Base-by-base conservation (phyloP, 2,888 invertebrate genomes). In the Philereme transversata region DNA sequence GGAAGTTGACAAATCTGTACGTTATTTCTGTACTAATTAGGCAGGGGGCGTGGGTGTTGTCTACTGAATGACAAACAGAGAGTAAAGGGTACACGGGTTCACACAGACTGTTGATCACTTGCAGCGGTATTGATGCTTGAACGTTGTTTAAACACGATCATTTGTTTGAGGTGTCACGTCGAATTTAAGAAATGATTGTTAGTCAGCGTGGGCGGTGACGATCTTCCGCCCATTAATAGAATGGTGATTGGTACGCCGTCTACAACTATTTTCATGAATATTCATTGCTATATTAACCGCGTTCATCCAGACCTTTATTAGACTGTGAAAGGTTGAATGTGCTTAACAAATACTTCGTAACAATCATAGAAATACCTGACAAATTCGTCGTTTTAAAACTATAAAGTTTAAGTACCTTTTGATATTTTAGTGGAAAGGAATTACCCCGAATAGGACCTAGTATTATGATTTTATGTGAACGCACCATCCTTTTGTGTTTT, bases 11-110 rank as follows among this genome's bases (percentile, higher is more conserved):
- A 91, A 91, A 92, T 91, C 84, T 74, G 68, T 67, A 75, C 78
- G 88, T 90, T 91, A 92, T 92, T 92, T 88, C 82, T 86, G 90
- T 88, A 90, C 91, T 91, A 92, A 92, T 92, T 91, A 91, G 90
- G 84, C 77, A 76, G 76, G 76, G 78, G 82, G 83, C 81, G 87
- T 85, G 82, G 84, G 85, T 58, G 58, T 53, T 80, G 83, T 81
- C 81, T 77, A 75, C 77, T 74, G 75, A 75, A 73, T 84, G 85
- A 86, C 83, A 84, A 80, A 83, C 79, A 78, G 71, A 79, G 51
- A 67, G 54, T 22, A 22, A 60, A 47, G 51, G 64, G 71, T 74
- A 73, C 71, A 77, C 68, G 72, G 71, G 68, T 72, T 75, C 73
- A 72, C 72, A 70, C 72, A 75, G 73, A 82, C 81, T 75, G 77